Evolutionary conservation across 2,888 invertebrate species (phyloP), one percentile per base, ranked within the genome.

Genomic region (Drosophila mercatorum): DNA sequence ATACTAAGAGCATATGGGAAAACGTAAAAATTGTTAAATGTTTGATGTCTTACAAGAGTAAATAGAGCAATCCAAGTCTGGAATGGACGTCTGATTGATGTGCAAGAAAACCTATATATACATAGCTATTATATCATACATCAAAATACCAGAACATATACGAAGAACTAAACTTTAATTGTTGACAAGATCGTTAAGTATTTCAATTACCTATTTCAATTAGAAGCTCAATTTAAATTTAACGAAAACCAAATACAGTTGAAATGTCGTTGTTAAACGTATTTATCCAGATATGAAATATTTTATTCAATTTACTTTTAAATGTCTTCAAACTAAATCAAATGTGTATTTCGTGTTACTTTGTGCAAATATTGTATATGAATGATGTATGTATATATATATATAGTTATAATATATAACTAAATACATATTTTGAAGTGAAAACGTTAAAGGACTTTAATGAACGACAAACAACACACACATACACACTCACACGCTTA

Each of bases 261-360:
- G 53, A 58, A 62, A 65, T 56, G 51, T 72, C 68, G 62, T 64
- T 57, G 56, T n/a, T 49, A 55, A 62, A 61, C 7, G 17, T 40
- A 52, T 57, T 52, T 58, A 63, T 22, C 68, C 43, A 52, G 68
- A 59, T 52, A 58, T 51, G 34, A 65, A 71, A 61, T 52, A 67
- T 83, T 78, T 72, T 62, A 89, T 78, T 88, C 17, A 31, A 63
- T 70, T 90, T 89, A 68, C 55, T 77, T 83, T 87, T 46, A 53
- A 69, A 66, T 68, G 68, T 69, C 68, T 66, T 52, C 14, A 68
- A 51, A 69, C 66, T 67, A 53, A 64, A 72, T 59, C 14, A 58
- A 75, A 64, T 71, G 53, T 73, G 67, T 72, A 75, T 67, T 83
- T 87, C 81, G 57, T 70, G 84, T 88, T 90, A 87, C 69, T 72